Base-by-base conservation (phyloP, 2,888 invertebrate genomes). In the Hirudinaria manillensis region DNA sequence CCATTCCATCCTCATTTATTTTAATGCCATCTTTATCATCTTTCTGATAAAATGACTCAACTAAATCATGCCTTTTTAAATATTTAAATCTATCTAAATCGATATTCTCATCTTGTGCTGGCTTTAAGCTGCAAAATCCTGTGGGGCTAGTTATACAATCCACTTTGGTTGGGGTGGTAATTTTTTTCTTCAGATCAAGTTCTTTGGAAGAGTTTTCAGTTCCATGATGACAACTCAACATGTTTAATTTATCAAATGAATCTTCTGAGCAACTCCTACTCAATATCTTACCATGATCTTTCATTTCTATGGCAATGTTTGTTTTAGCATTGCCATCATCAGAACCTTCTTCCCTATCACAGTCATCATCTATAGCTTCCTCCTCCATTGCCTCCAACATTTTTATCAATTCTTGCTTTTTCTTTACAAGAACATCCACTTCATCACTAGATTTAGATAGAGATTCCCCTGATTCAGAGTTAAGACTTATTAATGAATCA, bases 321-420 rank as follows among this genome's bases (percentile, higher is more conserved):
- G 24, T 10, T 61, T 19, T 19, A 61, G 61, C 29, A 6, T 61
- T 29, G 19, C 61, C 61, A 61, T 61, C 61, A 27, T 61, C 61
- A 27, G 29, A 27, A 27, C 10, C 29, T 10, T 2, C 61, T 29
- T 24, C 61, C 61, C 61, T 29, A 29, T 61, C 61, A 61, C 61
- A 27, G 13, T 61, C 61, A 29, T 61, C 24, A 3, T 29, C 24
- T 45, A 45, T 45, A 24, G 79, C 81, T 66, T 76, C 80, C 61
- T 82, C 82, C 67, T 84, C 84, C 70, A 84, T 78, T 70, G 83
- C 81, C 74, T 84, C 82, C 67, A 85, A 79, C 74, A 84, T 80
- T 67, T 83, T 81, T 34, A 85, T 78, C 38, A 86, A 78, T 38
- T 82, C 80, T 53, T 82, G 81, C 78, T 84, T 84, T 77, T 84